Evolutionary conservation across 2,888 invertebrate species (phyloP).

Genomic region (Dione vanillae): DNA sequence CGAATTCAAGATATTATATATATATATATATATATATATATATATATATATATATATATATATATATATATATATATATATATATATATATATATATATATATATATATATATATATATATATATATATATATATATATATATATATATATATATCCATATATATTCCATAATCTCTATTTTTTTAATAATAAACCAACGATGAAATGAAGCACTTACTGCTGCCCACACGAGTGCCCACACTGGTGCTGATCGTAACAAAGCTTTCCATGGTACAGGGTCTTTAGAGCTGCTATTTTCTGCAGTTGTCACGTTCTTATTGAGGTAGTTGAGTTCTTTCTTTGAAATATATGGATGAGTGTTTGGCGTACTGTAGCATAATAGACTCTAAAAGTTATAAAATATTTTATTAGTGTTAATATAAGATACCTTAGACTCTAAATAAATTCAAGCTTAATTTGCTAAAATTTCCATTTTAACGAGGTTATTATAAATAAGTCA

Average conservation of each 20-base stretch:
- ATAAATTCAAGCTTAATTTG: background rate
- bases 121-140: too few relatives aligned
- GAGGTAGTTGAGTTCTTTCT: conserved; percentile 79
- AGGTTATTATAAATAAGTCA: background rate
- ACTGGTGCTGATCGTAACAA: conserved; percentile 88
- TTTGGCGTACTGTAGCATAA: conserved; percentile 81
- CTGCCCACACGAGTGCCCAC: conserved; percentile 89
- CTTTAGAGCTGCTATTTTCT: conserved; percentile 73
- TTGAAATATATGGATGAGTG: conserved; percentile 81
- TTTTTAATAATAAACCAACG: too few relatives aligned
- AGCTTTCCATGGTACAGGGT: conserved; percentile 88
- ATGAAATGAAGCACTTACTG: conserved; percentile 75
- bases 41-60: too few relatives aligned
- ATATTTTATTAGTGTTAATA: background rate
- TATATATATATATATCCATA: too few relatives aligned
- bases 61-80: too few relatives aligned
- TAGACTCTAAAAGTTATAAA: conserved; percentile 63
- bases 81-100: too few relatives aligned
- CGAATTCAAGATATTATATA: too few relatives aligned
- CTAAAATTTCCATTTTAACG: background rate
- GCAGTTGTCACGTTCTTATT: conserved; percentile 83
- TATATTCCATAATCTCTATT: too few relatives aligned
- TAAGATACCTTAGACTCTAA: background rate
- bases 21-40: too few relatives aligned
- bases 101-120: too few relatives aligned